Evolutionary conservation across 92 coral and sea anemone species (phyloP).

Genomic region (Hydrozoanthus gracilis): DNA sequence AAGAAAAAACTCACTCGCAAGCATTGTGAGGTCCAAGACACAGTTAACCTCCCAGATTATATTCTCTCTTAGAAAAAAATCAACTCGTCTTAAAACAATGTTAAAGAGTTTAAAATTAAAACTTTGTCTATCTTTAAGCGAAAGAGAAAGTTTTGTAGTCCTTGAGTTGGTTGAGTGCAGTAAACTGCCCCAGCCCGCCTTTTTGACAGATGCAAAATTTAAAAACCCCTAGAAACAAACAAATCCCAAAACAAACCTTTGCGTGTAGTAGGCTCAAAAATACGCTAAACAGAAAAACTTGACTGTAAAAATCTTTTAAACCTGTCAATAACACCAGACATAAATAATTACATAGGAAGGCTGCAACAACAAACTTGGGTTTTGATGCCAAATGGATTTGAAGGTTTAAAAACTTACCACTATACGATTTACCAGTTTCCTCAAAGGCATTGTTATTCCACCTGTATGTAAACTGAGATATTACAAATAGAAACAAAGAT

Average conservation of each 20-base stretch:
- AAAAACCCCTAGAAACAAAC: not conserved
- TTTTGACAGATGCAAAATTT: not conserved
- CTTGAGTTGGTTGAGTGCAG: not conserved
- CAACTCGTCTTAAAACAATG: not conserved
- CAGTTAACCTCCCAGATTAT: not conserved
- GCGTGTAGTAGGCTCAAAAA: too few species aligned
- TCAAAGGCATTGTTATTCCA: conserved; percentile 64
- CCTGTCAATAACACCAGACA: too few species aligned
- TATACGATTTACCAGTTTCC: conserved; percentile 67
- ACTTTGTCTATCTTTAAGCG: not conserved
- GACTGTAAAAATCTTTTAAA: too few species aligned
- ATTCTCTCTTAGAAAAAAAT: not conserved
- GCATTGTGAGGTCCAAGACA: too few species aligned
- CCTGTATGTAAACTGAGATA: not conserved
- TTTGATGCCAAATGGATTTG: not conserved
- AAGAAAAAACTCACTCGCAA: too few species aligned
- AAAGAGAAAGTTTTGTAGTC: not conserved
- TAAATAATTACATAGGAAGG: too few species aligned
- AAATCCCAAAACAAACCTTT: too few species aligned
- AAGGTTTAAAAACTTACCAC: conserved; percentile 58
- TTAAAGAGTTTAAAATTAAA: not conserved
- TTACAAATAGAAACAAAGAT: not conserved
- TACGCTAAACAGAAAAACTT: too few species aligned
- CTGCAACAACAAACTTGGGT: not conserved
- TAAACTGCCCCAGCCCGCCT: too few species aligned